Conservation (phyloP, 2,113 vertebrate species). For the Pantherophis guttatus region DNA sequence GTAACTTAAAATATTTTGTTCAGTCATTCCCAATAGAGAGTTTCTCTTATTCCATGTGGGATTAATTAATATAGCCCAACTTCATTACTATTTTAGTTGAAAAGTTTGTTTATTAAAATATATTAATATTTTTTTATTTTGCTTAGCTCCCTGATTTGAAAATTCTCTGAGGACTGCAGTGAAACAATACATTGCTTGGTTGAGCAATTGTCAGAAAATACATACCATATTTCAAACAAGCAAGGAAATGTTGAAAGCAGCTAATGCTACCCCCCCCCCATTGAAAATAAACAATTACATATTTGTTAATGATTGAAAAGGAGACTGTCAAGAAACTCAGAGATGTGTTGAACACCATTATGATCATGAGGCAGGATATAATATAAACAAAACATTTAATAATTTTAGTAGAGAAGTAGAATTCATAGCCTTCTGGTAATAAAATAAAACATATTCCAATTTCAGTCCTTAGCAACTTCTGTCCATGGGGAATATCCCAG, state of each 20-base stretch:
- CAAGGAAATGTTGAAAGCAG: neutral
- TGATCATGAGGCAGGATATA: neutral
- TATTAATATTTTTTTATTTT: neutral
- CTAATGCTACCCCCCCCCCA: neutral
- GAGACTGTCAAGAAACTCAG: neutral
- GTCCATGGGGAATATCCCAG: neutral
- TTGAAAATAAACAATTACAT: neutral
- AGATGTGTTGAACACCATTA: neutral
- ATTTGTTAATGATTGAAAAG: neutral
- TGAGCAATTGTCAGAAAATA: neutral
- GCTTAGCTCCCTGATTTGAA: neutral
- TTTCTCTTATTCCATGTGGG: neutral
- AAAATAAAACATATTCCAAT: neutral
- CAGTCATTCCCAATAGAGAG: neutral
- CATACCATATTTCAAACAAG: neutral
- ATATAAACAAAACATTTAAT: neutral
- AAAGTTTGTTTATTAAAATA: neutral
- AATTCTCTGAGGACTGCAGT: neutral
- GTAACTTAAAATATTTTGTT: neutral
- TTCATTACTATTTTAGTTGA: neutral
- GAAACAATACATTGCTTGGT: neutral
- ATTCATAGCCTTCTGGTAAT: neutral
- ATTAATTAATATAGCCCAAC: neutral
- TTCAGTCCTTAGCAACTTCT: neutral
- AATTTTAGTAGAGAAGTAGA: neutral